These are phyloP conservation scores for Hypercompe scribonia DNA, from an alignment of 2,888 invertebrate species.

Conservation along the genomic window DNA sequence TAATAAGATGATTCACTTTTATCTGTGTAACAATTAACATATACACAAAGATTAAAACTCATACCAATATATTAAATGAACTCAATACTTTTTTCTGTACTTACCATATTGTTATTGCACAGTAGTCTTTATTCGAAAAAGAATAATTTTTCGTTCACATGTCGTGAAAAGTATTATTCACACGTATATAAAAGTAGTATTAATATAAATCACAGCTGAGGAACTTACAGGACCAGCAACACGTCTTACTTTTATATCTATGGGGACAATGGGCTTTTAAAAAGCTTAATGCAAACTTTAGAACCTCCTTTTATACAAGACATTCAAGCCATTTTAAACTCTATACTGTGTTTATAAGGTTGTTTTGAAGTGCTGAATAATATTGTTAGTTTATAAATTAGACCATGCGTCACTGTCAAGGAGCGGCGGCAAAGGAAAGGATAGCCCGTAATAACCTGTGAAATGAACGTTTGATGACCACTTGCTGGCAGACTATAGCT, in stretches of 20 bases:
- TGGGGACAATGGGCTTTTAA: slow-evolving; percentile 72
- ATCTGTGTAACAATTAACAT: neutral
- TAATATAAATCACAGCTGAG: slow-evolving; percentile 68
- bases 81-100: neutral
- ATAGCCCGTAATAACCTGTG: slow-evolving; percentile 77
- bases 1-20: neutral
- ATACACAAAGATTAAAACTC: neutral
- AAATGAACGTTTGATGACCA: slow-evolving; percentile 79
- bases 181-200: slow-evolving; percentile 44
- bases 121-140: neutral
- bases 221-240: slow-evolving; percentile 64
- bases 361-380: slow-evolving; percentile 48
- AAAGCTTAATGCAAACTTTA: slow-evolving; percentile 59
- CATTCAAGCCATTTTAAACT: slow-evolving; percentile 55
- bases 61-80: neutral
- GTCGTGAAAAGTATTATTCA: slow-evolving; percentile 46
- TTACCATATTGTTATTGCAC: neutral
- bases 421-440: slow-evolving; percentile 65
- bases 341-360: slow-evolving; percentile 53
- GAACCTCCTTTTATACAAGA: slow-evolving; percentile 11
- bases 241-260: slow-evolving; percentile 73
- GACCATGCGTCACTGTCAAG: slow-evolving; percentile 80
- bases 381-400: slow-evolving; percentile 74
- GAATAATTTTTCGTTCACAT: neutral
- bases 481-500: slow-evolving; percentile 58